phyloP scores from a whole-genome alignment of 2,888 invertebrate species.

The Ferrisia virgata region DNA sequence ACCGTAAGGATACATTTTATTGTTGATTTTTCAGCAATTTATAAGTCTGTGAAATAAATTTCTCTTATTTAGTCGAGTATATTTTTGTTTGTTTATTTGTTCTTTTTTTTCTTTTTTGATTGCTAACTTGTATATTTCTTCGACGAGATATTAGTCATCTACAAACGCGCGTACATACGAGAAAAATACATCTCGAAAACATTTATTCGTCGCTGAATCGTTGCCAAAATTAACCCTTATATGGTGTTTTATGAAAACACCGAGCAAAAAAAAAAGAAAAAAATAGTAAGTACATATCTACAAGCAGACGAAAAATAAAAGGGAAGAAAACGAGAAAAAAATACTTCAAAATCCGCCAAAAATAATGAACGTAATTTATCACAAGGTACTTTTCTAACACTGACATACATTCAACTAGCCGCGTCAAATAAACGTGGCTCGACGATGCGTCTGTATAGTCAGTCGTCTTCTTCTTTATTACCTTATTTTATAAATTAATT shows the following conservation, averaged over 20 bases:
- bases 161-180: neutral
- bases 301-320: neutral
- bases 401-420: neutral
- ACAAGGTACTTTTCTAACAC: neutral
- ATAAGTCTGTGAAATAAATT: neutral
- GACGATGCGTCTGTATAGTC: neutral
- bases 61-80: neutral
- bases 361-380: slow-evolving; percentile 12
- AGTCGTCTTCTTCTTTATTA: neutral
- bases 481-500: slow-evolving; percentile 12
- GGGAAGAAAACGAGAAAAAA: neutral
- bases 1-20: neutral
- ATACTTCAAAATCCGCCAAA: neutral
- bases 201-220: slow-evolving; percentile 1
- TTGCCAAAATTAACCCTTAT: neutral
- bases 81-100: neutral
- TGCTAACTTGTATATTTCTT: too few species aligned
- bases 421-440: neutral
- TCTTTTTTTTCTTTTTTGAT: neutral
- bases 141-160: neutral
- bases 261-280: neutral
- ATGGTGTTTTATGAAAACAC: neutral
- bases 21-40: neutral
- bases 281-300: neutral
- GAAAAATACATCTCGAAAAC: neutral